A percentile compares a stretch with the other conserved stretches of the same genome.
phyloP scores from a whole-genome alignment of 2,797 vertebrate genomes.

The Lithobates sylvaticus region DNA sequence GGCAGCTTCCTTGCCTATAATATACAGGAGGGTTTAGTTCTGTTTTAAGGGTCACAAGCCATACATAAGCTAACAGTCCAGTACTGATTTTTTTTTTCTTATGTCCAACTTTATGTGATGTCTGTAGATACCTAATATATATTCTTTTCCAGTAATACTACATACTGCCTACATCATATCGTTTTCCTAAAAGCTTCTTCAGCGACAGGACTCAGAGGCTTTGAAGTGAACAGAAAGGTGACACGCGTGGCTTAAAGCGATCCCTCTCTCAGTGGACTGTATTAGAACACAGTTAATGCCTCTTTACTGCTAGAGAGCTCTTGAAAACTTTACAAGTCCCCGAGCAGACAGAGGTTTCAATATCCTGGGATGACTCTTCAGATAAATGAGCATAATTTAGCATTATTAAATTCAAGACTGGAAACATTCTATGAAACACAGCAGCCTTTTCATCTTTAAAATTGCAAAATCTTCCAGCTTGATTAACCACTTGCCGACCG shows the following conservation, averaged over 20 bases:
- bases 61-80: too few species aligned
- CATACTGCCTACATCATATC: not conserved
- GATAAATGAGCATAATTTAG: slow-evolving; percentile 58
- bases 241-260: slow-evolving; percentile 6
- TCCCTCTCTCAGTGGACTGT: slow-evolving; percentile 6
- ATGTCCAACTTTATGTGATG: not conserved
- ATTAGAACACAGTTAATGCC: slow-evolving; percentile 24
- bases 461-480: slow-evolving; percentile 42
- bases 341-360: slow-evolving; percentile 40
- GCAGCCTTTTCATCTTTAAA: slow-evolving; percentile 46
- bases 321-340: slow-evolving; percentile 56
- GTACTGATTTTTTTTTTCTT: not conserved
- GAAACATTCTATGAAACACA: slow-evolving; percentile 30
- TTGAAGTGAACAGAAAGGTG: slow-evolving; percentile 5
- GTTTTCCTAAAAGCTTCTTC: not conserved
- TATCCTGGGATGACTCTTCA: slow-evolving; percentile 56
- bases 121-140: not conserved
- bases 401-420: slow-evolving; percentile 55
- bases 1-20: too few species aligned
- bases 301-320: slow-evolving; percentile 45
- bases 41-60: too few species aligned
- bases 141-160: too few species aligned
- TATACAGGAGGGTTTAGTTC: too few species aligned
- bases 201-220: not conserved
- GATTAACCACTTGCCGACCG: too few species aligned